phyloP scores from a whole-genome alignment of 30 jellyfish, hydroid and myxozoan genomes.

The Catostylus mosaicus region DNA sequence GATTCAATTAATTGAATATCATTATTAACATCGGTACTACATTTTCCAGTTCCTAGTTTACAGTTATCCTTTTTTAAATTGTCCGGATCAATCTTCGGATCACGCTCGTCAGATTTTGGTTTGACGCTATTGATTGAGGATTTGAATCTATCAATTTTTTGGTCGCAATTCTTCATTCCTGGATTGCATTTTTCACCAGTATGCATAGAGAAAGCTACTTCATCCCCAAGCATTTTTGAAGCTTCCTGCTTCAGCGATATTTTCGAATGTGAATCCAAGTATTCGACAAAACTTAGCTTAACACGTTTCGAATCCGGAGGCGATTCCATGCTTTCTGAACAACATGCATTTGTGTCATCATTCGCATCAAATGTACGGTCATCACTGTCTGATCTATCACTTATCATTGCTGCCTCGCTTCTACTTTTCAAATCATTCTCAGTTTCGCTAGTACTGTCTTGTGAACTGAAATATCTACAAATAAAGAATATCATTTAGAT shows the following conservation, averaged over 20 bases:
- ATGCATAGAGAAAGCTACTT: neutral
- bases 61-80: neutral
- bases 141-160: neutral
- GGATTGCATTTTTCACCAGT: neutral
- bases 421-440: neutral
- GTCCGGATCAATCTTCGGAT: neutral
- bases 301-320: slow-evolving; percentile 63
- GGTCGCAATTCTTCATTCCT: neutral
- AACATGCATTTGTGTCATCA: neutral
- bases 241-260: slow-evolving; percentile 40
- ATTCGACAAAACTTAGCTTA: slow-evolving; percentile 23
- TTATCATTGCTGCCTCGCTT: neutral
- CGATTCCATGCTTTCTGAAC: neutral
- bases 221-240: slow-evolving; percentile 42
- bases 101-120: neutral
- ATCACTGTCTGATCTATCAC: neutral
- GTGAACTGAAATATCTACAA: slow-evolving; percentile 29
- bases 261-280: slow-evolving; percentile 50
- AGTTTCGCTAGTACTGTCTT: slow-evolving; percentile 7
- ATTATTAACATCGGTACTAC: too few species aligned
- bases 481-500: neutral
- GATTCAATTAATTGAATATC: too few species aligned
- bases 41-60: neutral
- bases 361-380: neutral
- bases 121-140: neutral